Percentiles rank a stretch among this genome's conserved stretches.
These are phyloP conservation scores for Liasis olivaceus DNA, from an alignment of 2,797 vertebrate genomes.

Conservation along the genomic window DNA sequence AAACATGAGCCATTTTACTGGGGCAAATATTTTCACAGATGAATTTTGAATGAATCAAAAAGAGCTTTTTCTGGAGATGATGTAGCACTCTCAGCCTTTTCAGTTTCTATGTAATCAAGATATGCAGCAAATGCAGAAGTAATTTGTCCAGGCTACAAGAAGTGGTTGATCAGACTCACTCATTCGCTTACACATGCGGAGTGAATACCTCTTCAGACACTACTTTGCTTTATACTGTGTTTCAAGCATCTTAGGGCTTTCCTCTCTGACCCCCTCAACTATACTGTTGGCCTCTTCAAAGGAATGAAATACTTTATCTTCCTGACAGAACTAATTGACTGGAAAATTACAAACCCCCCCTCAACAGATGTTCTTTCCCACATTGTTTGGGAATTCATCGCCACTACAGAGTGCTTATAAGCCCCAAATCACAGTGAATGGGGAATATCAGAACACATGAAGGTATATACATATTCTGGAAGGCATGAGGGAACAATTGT, in stretches of 20 bases:
- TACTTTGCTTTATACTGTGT: constrained; percentile 49
- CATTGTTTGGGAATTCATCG: constrained; percentile 77
- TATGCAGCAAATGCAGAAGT: constrained; percentile 32
- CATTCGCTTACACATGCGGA: not conserved
- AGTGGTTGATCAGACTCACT: not conserved
- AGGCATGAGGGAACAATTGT: constrained; percentile 57
- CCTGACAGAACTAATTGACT: constrained; percentile 83
- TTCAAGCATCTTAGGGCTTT: constrained; percentile 63
- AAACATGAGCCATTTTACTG: constrained; percentile 17
- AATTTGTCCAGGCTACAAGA: not conserved
- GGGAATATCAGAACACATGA: constrained; percentile 57
- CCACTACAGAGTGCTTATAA: constrained; percentile 67
- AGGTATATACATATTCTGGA: constrained; percentile 45
- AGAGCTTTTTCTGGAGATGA: constrained; percentile 5
- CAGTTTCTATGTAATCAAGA: not conserved
- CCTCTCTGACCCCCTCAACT: constrained; percentile 26
- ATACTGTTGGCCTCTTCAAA: constrained; percentile 74
- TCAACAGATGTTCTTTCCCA: constrained; percentile 81
- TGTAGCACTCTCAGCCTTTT: not conserved
- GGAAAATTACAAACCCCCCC: constrained; percentile 81
- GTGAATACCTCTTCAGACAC: constrained; percentile 33
- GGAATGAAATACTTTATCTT: constrained; percentile 80
- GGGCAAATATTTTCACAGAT: constrained; percentile 8
- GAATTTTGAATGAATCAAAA: not conserved
- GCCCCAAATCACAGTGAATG: constrained; percentile 61